Conservation (phyloP, 2,888 invertebrate species). For the Amphimallon solstitiale region DNA sequence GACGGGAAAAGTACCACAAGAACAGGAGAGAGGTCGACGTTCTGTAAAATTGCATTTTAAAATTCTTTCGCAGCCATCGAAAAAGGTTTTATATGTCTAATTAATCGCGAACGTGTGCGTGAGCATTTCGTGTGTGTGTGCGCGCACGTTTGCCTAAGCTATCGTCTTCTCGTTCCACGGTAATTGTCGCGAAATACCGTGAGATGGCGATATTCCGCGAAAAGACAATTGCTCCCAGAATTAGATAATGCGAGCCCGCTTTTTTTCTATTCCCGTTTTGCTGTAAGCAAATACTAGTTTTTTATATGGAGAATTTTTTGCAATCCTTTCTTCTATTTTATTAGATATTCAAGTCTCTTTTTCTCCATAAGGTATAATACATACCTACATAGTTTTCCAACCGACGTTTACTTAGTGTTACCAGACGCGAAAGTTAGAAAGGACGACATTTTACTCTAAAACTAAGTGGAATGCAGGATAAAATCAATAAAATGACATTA, state of each 20-base stretch:
- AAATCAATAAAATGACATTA: no score
- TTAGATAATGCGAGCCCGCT: neutral
- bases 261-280: neutral
- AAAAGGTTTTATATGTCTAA: conserved; percentile 31
- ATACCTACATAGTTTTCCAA: no score
- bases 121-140: neutral
- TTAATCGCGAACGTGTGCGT: conserved; percentile 4
- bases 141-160: neutral
- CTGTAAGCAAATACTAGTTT: no score
- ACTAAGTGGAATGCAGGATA: no score
- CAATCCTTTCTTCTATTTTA: neutral
- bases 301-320: neutral
- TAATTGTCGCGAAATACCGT: no score
- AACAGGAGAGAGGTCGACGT: conserved; percentile 3
- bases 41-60: conserved; percentile 31
- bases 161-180: no score
- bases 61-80: conserved; percentile 22
- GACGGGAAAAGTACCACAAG: neutral
- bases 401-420: no score
- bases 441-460: no score
- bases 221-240: neutral
- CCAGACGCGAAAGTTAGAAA: no score
- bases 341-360: no score
- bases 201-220: no score
- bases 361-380: no score